Evolutionary conservation across 2,113 vertebrate species (phyloP).

Genomic region (Brachyhypopomus occidentalis): DNA sequence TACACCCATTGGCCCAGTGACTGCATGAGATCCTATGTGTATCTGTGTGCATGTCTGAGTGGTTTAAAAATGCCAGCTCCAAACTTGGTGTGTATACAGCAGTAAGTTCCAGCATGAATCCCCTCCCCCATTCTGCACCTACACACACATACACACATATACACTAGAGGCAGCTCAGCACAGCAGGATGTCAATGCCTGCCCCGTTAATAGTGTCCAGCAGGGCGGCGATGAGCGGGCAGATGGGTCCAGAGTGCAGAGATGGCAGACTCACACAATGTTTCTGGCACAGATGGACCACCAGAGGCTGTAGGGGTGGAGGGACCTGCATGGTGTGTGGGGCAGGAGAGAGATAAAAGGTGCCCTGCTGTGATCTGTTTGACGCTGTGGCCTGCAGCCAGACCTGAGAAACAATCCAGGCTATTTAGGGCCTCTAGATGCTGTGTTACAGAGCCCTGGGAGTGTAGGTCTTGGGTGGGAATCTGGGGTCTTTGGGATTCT

Average conservation of each 20-base stretch:
- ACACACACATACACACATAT: too few relatives aligned
- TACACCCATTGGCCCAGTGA: not conserved
- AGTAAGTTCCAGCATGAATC: too few relatives aligned
- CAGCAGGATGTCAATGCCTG: not conserved
- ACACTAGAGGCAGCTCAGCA: not conserved
- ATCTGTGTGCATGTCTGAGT: not conserved
- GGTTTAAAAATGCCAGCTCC: not conserved
- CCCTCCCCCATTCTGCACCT: too few relatives aligned
- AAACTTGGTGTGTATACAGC: not conserved
- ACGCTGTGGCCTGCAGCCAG: constrained; percentile 34
- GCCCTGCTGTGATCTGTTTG: constrained; percentile 26
- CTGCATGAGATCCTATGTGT: not conserved
- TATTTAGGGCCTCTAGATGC: constrained; percentile 10
- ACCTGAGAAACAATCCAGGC: not conserved
- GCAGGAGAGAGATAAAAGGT: constrained; percentile 43
- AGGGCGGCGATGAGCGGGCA: constrained; percentile 25
- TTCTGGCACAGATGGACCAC: constrained; percentile 31
- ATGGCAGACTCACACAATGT: constrained; percentile 6
- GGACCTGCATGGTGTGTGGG: not conserved
- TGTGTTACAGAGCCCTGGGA: too few relatives aligned
- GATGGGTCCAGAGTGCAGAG: constrained; percentile 29
- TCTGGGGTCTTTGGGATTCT: too few relatives aligned
- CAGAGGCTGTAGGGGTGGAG: not conserved
- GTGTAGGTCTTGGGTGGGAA: too few relatives aligned
- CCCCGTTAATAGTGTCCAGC: constrained; percentile 36